Base-by-base conservation (phyloP, 2,888 invertebrate species). In the Caenorhabditis sp. region DNA sequence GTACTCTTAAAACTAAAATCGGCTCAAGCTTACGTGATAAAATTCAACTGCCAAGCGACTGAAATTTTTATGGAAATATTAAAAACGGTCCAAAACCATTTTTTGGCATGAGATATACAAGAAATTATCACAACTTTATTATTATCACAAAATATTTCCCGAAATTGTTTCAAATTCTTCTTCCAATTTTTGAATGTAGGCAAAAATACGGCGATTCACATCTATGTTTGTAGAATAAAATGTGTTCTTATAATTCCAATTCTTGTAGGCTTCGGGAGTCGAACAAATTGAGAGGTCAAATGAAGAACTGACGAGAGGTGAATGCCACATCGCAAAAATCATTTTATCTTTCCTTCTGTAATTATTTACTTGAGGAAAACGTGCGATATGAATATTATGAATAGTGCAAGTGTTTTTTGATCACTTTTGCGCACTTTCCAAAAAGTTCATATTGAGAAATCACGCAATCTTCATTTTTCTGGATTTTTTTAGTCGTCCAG, bases 301-400 rank as follows among this genome's bases (percentile, higher is more conserved):
- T 2, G 58, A 54, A 7, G 53, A 4, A 1, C 60, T 61, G 14
- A 74, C 61, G 10, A 82, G 25, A 1, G 82, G 82, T 1, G 76
- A 75, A 58, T 80, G 77, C 82, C 82, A 82, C 27, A 61, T 63
- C 1, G 70, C 82, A 38, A 80, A 80, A 0, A 59, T 59, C 14
- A 60, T 50, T 4, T 63, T 56, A 58, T 82, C 75, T 43, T 63
- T 54, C 7, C 82, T 43, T 58, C 81, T 81, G 67, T 38, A 78
- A 67, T n/a, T n/a, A n/a, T n/a, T n/a, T n/a, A n/a, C n/a, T n/a
- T n/a, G n/a, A n/a, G n/a, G n/a, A n/a, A n/a, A n/a, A n/a, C n/a
- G n/a, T n/a, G n/a, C n/a, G n/a, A n/a, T n/a, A n/a, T n/a, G n/a
- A n/a, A n/a, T n/a, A n/a, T n/a, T n/a, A n/a, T n/a, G n/a, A n/a